Evolutionary conservation across 2,113 vertebrate genomes (phyloP), one percentile per base, ranked within the genome.

Genomic region (Furnarius figulus): DNA sequence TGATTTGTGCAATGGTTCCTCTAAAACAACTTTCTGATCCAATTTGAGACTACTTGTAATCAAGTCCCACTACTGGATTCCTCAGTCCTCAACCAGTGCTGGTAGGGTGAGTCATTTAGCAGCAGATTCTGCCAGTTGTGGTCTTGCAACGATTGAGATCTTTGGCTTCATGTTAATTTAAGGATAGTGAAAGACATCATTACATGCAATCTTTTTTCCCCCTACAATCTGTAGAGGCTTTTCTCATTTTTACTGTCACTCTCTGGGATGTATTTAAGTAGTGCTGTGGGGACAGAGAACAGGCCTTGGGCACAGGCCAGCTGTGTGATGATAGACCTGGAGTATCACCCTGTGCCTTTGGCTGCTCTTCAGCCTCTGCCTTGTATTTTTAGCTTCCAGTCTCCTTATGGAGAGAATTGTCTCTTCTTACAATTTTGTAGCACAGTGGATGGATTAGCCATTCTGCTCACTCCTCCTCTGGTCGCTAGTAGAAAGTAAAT

Each of bases 361-460:
- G 79, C 90, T 90, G 94, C 75, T 83, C 76, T 95, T 96, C 79
- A 88, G 59, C 47, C 47, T 83, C 79, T 93, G 67, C 50, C 75
- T 80, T 52, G 35, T 95, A 95, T 94, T 95, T 97, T 93, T 95
- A 95, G 90, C 83, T 95, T 90, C 50, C 82, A 83, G 56, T 19
- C 24, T 87, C 50, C 50, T 74, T 33, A 77, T 50, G 8, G 22
- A n/a, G 63, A 90, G 47, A 94, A 80, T 84, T 93, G 50, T 79
- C 23, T 79, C 87, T 77, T 84, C 74, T 75, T 81, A 47, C 40
- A 82, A 18, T 52, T 76, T 68, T 85, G 81, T 56, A 76, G 74
- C 22, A 23, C 30, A 40, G 19, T 24, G 71, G 7, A 12, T 55
- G 16, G 50, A 82, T 92, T 70, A 83, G 27, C 59, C 46, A 24